Base-by-base conservation (phyloP, 2,797 vertebrate genomes). In the Danio kyathit region DNA sequence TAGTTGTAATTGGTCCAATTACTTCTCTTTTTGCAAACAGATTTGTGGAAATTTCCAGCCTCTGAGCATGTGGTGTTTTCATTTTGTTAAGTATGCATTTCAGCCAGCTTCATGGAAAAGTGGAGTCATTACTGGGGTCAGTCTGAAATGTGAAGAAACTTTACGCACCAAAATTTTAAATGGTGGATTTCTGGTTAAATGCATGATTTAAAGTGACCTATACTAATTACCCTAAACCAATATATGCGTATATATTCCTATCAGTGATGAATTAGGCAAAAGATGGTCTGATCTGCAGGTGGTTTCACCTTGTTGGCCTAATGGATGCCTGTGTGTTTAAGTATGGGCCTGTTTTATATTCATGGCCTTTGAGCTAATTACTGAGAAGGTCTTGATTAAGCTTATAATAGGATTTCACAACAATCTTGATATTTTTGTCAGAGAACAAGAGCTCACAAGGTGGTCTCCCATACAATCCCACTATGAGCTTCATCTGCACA, bases 321-420 rank as follows among this genome's bases (percentile, higher is more conserved):
- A 86, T 76, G 70, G 76, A 67, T 17, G 67, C 63, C 56, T 66
- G 16, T 71, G 63, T 72, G 74, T 83, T 65, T 83, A 65, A 80
- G 57, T 61, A 63, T 75, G 67, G 49, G 67, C 69, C 43, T 56
- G 88, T 88, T 90, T 92, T 86, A 90, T 92, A 93, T 92, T 89
- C 90, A 90, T 87, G 80, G 79, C 87, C 86, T 74, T 90, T 91
- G 82, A 82, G 88, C 88, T 88, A 92, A 92, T 93, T 92, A 91
- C 83, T 41, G 60, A 74, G 85, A 88, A 91, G 84, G 64, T 81
- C 89, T 87, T 85, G 91, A 88, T 91, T 90, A 91, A 92, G 90
- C 90, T 92, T 91, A 89, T 93, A 93, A 94, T 91, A 80, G 90
- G 93, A 94, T 93, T 92, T 90, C 76, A 89, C 93, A 92, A 93